Conservation (phyloP, 2,113 vertebrate species). For the Maylandia zebra region DNA sequence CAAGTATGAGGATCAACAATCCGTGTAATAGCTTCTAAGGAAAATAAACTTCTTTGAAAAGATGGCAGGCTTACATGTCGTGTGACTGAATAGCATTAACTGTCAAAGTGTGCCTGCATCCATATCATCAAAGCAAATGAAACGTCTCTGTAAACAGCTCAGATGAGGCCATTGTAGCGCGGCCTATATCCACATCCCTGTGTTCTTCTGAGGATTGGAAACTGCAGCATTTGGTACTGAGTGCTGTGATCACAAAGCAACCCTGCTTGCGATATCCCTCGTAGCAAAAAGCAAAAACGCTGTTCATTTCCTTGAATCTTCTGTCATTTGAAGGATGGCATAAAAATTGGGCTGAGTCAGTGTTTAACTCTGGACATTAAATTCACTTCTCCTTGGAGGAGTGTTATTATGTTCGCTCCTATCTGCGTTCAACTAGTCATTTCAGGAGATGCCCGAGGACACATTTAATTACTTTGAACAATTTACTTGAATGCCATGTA, state of each 20-base stretch:
- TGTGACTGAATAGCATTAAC: not conserved
- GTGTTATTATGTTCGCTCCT: not conserved
- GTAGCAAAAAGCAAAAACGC: not conserved
- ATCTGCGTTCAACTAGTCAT: not conserved
- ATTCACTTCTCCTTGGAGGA: not conserved
- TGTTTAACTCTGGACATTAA: constrained; percentile 1
- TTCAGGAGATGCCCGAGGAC: not conserved
- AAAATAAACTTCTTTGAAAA: not conserved
- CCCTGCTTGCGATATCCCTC: not conserved
- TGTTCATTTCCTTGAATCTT: constrained; percentile 20
- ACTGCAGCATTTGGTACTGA: not conserved
- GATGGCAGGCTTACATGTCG: not conserved
- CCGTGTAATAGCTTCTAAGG: not conserved
- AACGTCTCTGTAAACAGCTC: constrained; percentile 12
- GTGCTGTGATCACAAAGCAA: constrained; percentile 9
- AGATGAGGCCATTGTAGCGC: not conserved
- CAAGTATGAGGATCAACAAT: not conserved
- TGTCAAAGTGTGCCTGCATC: not conserved
- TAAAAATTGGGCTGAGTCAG: constrained; percentile 3
- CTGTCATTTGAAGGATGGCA: not conserved
- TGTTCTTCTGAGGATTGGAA: not conserved
- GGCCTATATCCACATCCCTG: not conserved
- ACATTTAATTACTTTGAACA: constrained; percentile 3
- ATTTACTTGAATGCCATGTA: not conserved
- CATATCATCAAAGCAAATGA: not conserved